Evolutionary conservation across 2,113 vertebrate genomes (phyloP).

Genomic region (Catharus bicknelli): DNA sequence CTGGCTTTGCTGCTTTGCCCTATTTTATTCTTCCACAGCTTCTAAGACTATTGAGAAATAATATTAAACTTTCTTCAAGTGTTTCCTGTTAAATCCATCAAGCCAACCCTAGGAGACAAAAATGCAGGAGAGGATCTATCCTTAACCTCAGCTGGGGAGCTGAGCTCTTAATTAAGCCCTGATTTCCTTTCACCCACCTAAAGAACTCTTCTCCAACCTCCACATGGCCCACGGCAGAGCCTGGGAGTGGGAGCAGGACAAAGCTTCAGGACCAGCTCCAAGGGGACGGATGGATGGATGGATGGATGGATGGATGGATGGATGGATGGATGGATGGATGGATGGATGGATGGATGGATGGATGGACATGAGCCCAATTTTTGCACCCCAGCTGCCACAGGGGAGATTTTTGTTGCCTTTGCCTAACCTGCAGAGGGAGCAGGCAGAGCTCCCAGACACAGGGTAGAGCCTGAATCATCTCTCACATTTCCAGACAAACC

Average conservation of each 20-base stretch:
- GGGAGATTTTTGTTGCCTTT: background rate
- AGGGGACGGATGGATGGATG: background rate
- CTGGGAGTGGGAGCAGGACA: background rate
- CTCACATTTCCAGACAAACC: background rate
- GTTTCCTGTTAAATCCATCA: background rate
- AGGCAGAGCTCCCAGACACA: background rate
- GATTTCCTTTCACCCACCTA: background rate
- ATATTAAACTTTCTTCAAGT: background rate
- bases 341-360: background rate
- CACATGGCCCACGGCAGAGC: background rate
- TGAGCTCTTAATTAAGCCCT: background rate
- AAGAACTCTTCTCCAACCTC: accelerated
- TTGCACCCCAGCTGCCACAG: background rate
- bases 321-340: background rate
- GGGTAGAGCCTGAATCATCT: background rate
- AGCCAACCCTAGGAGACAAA: background rate
- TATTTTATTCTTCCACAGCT: background rate
- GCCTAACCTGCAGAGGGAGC: background rate
- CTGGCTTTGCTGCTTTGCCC: background rate
- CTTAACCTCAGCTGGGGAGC: background rate
- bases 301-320: background rate
- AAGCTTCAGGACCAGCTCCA: background rate
- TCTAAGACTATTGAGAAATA: background rate
- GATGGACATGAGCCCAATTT: background rate
- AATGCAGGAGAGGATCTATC: background rate